These are phyloP conservation scores for Eulithis prunata DNA, from an alignment of 2,888 invertebrate genomes.

Conservation along the genomic window DNA sequence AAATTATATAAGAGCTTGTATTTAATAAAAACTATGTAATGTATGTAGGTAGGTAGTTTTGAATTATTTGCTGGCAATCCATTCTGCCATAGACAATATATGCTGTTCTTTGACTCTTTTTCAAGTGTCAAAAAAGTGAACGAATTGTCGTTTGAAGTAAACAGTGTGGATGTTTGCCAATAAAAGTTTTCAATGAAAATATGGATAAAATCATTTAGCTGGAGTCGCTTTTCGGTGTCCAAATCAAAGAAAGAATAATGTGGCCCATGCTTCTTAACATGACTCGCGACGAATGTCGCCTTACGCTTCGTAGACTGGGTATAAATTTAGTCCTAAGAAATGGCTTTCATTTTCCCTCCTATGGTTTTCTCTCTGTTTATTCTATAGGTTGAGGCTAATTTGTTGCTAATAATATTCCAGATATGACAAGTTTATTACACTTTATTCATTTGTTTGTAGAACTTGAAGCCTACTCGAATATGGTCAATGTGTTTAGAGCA, in stretches of 20 bases:
- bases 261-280: slow-evolving; percentile 91
- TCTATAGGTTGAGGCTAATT: slow-evolving; percentile 53
- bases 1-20: too few relatives aligned
- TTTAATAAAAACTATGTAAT: too few relatives aligned
- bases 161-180: slow-evolving; percentile 85
- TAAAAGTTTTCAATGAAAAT: slow-evolving; percentile 72
- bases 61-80: slow-evolving; percentile 45
- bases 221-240: slow-evolving; percentile 62
- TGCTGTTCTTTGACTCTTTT: slow-evolving; percentile 51
- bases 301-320: slow-evolving; percentile 94
- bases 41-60: slow-evolving; percentile 1
- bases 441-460: slow-evolving; percentile 85
- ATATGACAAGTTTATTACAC: slow-evolving; percentile 44
- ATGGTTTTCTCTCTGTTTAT: slow-evolving; percentile 70
- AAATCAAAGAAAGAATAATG: slow-evolving; percentile 69
- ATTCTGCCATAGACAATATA: slow-evolving; percentile 66
- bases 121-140: slow-evolving; percentile 79
- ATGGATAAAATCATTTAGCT: slow-evolving; percentile 74
- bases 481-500: slow-evolving; percentile 95
- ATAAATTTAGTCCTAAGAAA: slow-evolving; percentile 79
- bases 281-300: slow-evolving; percentile 95
- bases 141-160: slow-evolving; percentile 85
- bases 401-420: slow-evolving; percentile 42
- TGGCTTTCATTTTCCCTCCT: slow-evolving; percentile 84
- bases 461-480: slow-evolving; percentile 95